Percentiles rank a stretch among this genome's conserved stretches.
phyloP scores from a whole-genome alignment of 2,797 vertebrate genomes.

The Typhlichthys eigenmanni region DNA sequence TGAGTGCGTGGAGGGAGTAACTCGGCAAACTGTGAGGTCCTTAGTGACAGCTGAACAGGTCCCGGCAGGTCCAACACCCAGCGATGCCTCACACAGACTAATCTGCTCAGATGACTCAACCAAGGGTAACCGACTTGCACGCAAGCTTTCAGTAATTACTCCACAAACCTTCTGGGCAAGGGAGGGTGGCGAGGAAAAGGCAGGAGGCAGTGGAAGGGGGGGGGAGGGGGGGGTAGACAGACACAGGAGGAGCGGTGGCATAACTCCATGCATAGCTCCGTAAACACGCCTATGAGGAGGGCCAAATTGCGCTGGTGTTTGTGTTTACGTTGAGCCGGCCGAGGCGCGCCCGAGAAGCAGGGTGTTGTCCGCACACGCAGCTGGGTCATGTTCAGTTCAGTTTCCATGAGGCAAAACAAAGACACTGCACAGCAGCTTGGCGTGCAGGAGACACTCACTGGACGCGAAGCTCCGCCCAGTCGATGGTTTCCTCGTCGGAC shows the following conservation, averaged over 20 bases:
- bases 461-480: conserved; percentile 41
- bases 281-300: conserved; percentile 36
- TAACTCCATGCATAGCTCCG: conserved; percentile 35
- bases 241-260: conserved; percentile 1
- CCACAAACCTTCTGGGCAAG: conserved; percentile 29
- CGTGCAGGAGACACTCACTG: conserved; percentile 46
- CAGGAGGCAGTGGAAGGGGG: conserved; percentile 2
- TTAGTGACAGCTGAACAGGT: conserved; percentile 54
- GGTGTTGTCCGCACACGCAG: conserved; percentile 61
- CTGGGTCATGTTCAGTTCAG: conserved; percentile 58
- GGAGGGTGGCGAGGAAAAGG: conserved; percentile 28
- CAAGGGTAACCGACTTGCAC: conserved; percentile 62
- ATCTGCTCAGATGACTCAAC: conserved; percentile 66
- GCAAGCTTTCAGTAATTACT: conserved; percentile 60
- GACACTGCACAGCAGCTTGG: conserved; percentile 38
- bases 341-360: conserved; percentile 51
- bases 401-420: conserved; percentile 46
- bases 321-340: conserved; percentile 55
- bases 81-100: conserved; percentile 44
- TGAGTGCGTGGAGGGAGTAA: conserved; percentile 19
- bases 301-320: conserved; percentile 46
- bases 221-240: conserved; percentile 10
- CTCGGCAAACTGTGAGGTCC: conserved; percentile 57
- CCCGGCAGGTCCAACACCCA: conserved; percentile 55
- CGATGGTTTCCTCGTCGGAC: conserved; percentile 29